These are phyloP conservation scores for Cichlasoma orientale DNA, from an alignment of 2,797 vertebrate genomes.

Conservation along the genomic window DNA sequence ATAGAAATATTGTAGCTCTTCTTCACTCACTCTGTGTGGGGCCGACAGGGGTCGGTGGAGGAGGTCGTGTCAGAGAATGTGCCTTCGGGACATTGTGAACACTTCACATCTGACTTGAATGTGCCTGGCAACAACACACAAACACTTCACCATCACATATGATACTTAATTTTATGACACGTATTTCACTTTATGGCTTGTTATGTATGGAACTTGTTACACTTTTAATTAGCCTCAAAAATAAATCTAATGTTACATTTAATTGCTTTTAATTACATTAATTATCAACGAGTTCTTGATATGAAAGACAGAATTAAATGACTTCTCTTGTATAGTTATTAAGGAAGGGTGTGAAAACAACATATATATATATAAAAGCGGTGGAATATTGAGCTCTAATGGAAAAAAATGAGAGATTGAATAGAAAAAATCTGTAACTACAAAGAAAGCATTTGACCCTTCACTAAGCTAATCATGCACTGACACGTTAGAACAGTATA, in stretches of 20 bases:
- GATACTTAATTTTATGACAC: background rate
- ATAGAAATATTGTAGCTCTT: background rate
- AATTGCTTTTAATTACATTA: background rate
- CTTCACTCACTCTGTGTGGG: slow-evolving; percentile 70
- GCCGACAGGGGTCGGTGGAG: slow-evolving; percentile 49
- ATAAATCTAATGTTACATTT: background rate
- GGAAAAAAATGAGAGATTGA: background rate
- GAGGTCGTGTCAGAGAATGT: slow-evolving; percentile 67
- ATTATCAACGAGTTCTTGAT: background rate
- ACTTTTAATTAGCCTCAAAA: background rate
- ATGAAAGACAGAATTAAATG: too few species aligned
- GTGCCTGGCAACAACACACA: slow-evolving; percentile 62
- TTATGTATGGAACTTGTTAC: background rate
- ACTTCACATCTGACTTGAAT: slow-evolving; percentile 49
- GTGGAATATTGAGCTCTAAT: background rate
- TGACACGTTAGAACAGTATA: background rate
- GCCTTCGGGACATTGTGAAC: slow-evolving; percentile 55
- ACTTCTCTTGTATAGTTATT: too few species aligned
- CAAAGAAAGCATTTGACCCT: background rate
- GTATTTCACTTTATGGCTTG: background rate
- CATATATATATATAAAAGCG: background rate
- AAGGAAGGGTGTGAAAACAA: background rate
- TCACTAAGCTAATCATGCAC: background rate
- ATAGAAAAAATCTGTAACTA: background rate
- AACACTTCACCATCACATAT: background rate